Base-by-base conservation (phyloP, 2,113 vertebrate genomes). In the Ploceus nigricollis region DNA sequence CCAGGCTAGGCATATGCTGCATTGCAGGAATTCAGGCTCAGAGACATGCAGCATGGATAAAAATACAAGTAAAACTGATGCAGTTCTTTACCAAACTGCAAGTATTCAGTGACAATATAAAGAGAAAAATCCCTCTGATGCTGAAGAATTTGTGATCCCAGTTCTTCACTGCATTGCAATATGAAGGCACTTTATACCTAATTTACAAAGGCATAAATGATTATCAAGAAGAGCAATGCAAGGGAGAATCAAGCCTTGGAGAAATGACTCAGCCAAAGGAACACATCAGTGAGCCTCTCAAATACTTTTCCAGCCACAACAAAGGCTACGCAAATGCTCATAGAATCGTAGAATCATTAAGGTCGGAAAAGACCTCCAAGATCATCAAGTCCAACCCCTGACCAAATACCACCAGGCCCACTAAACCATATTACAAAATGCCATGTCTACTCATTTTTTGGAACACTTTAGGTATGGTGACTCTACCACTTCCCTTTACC, bases 101-200 rank as follows among this genome's bases (percentile, higher is more conserved):
- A 57, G 7, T 50, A 47, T 66, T 63, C 23, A 39, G 14, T 63
- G 73, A 70, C 15, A 40, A 22, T 30, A 39, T 73, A 69, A 83
- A 72, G 58, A 56, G 17, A 77, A 93, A 70, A 83, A 60, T 27
- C 9, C 16, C 3, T 69, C 25, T 30, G 19, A 19, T 37, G 23
- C 27, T 47, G 73, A 78, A 61, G 47, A 70, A 69, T 35, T 71
- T 73, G 28, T 19, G 28, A 72, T 57, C 19, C 42, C 33, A 54
- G 2, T 50, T 86, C 56, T 66, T 65, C 47, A 30, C 39, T n/a
- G 28, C 0, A 0, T 81, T 83, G 37, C 9, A 45, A 4, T 54
- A 35, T 16, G 45, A 91, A 65, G 16, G 60, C 14, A 63, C 15
- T 73, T 78, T n/a, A 57, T 70, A 57, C 6, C 9, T 66, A 22